Evolutionary conservation across 2,113 vertebrate species (phyloP), one percentile per base, ranked within the genome.

Genomic region (Cyanoliseus patagonus): DNA sequence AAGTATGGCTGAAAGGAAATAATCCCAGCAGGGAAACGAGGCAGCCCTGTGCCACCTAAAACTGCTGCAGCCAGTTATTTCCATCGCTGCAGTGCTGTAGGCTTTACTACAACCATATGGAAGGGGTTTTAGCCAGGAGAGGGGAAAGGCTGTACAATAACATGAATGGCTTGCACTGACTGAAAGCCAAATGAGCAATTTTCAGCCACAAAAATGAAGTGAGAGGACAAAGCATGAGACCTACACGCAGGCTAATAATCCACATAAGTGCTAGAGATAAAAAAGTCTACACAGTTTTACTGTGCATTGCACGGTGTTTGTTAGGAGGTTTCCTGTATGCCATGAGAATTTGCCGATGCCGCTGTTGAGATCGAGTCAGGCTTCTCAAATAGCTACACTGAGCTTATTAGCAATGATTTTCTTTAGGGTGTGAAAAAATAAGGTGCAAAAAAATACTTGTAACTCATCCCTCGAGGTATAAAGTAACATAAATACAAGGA

Each of bases 301-400:
- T 3, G 11, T 37, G 62, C 42, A 3, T 42, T 3, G 5, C 28
- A 31, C 4, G 4, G 69, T 11, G 51, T 88, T 59, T 44, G 25
- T 39, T 63, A 61, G 55, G 61, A 61, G 37, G 14, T 86, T 77
- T 90, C 76, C 49, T 52, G 3, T 11, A 33, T 4, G 3, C 51
- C 0, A 0, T 5, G 14, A 84, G 73, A 59, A 39, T 83, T 49
- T 70, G 37, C 37, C 0, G 0, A 4, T 42, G 46, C 41, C 64
- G 39, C 62, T 73, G 33, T 20, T 10, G 53, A 30, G 64, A 24
- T 13, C 33, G 46, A 92, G 70, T 44, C 82, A n/a, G 39, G 33
- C 18, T 79, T 73, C 41, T 93, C 9, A 3, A 44, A 35, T 9
- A 42, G 24, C 82, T 66, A 25, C 0, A 0, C 25, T 22, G 31